Evolutionary conservation across 2,113 vertebrate genomes (phyloP).

Genomic region (Pogonocichla stellata): DNA sequence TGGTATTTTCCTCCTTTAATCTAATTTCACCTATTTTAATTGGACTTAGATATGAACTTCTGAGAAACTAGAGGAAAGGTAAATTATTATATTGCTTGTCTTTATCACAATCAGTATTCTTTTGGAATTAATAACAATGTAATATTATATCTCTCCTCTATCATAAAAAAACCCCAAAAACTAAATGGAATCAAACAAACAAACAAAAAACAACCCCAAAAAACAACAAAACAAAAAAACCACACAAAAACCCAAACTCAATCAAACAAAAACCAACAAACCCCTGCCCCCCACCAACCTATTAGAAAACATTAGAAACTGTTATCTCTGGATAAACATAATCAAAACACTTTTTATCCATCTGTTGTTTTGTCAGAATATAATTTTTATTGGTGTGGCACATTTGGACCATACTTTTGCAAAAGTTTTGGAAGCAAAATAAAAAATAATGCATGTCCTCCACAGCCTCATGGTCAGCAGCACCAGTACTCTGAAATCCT

Average conservation of each 20-base stretch:
- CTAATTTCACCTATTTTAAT: not conserved
- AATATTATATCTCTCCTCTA: not conserved
- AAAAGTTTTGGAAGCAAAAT: not conserved
- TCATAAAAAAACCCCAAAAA: not conserved
- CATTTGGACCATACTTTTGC: not conserved
- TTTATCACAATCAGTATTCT: not conserved
- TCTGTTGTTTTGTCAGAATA: not conserved
- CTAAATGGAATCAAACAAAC: not conserved
- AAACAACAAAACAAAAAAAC: not conserved
- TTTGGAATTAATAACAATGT: not conserved
- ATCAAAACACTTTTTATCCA: not conserved
- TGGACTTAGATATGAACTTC: not conserved
- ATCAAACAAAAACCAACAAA: not conserved
- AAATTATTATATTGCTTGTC: not conserved
- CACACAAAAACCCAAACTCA: not conserved
- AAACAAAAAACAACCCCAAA: not conserved
- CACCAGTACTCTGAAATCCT: not conserved
- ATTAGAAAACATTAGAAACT: not conserved
- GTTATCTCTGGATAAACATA: not conserved
- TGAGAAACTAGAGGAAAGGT: not conserved
- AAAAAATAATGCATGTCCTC: not conserved
- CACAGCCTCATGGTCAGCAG: not conserved
- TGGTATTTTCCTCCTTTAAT: not conserved
- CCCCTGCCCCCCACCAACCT: accelerated
- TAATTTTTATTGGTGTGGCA: not conserved